Evolutionary conservation across 1,140 invertebrate species (phyloP).

Genomic region (Batillaria attramentaria): DNA sequence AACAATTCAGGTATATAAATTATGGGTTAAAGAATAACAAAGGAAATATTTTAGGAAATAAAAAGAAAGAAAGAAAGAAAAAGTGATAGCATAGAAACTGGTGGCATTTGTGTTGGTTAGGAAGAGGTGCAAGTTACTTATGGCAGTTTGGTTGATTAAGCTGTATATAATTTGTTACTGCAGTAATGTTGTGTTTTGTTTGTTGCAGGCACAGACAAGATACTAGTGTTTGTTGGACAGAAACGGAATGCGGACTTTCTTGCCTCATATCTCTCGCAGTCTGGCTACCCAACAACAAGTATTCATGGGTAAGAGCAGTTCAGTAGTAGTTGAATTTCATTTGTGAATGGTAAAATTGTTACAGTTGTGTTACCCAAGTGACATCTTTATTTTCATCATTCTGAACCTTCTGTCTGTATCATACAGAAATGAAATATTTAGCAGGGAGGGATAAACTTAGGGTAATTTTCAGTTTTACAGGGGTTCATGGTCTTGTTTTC

Average conservation of each 20-base stretch:
- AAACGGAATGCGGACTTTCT: conserved; percentile 93
- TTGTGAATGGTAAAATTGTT: conserved; percentile 1
- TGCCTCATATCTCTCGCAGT: conserved; percentile 74
- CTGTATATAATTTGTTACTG: not conserved
- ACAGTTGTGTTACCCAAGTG: not conserved
- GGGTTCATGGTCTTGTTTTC: conserved; percentile 22
- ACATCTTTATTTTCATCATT: not conserved
- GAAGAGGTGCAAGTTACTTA: not conserved
- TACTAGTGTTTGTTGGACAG: conserved; percentile 91
- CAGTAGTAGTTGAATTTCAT: no score
- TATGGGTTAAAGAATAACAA: no score
- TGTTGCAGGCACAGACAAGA: conserved; percentile 74
- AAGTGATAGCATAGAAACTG: no score
- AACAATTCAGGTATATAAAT: conserved; percentile 74
- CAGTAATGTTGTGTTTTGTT: not conserved
- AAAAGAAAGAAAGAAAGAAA: no score
- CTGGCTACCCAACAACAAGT: conserved; percentile 83
- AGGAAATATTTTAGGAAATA: no score
- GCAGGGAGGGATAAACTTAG: not conserved
- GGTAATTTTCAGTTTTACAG: not conserved
- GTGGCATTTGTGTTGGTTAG: no score
- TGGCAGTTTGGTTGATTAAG: not conserved
- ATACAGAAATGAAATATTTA: not conserved
- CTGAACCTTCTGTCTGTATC: not conserved
- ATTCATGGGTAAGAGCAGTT: conserved; percentile 91